Conservation (phyloP, 2,888 invertebrate species). For the Myopa testacea region DNA sequence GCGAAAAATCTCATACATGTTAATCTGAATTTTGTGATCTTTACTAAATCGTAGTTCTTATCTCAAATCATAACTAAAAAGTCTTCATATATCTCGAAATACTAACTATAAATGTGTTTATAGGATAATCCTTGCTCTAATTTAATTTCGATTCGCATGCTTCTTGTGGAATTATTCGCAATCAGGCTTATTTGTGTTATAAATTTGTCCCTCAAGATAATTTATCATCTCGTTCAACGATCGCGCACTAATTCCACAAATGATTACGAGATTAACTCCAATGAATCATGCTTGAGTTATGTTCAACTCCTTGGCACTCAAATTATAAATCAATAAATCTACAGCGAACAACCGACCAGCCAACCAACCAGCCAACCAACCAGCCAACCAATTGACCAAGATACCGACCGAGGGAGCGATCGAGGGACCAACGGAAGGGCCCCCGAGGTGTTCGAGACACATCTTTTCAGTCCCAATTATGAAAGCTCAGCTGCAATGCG, state of each 20-base stretch:
- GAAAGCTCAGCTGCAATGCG: background rate
- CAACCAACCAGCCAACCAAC: background rate
- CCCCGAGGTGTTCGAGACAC: too few species aligned
- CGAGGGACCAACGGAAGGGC: background rate
- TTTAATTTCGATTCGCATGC: background rate
- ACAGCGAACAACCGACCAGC: conserved; percentile 12
- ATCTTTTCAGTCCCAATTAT: conserved; percentile 27
- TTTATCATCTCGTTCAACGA: conserved; percentile 19
- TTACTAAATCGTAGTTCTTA: too few species aligned
- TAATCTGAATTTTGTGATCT: too few species aligned
- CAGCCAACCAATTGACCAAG: background rate
- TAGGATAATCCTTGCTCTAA: background rate
- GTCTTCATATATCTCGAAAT: too few species aligned
- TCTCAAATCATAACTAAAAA: too few species aligned
- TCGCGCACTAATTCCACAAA: conserved; percentile 33
- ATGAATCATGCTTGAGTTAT: conserved; percentile 34
- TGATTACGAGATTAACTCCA: conserved; percentile 40
- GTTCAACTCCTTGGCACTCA: conserved; percentile 59
- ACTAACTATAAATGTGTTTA: too few species aligned
- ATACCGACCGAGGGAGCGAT: background rate
- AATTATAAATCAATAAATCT: conserved; percentile 68
- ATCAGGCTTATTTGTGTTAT: conserved; percentile 24
- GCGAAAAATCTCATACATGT: too few species aligned
- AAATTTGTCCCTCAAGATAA: conserved; percentile 31
- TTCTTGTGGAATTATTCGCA: conserved; percentile 5